These are phyloP conservation scores for Echiichthys vipera DNA, from an alignment of 2,797 vertebrate species.

Conservation along the genomic window DNA sequence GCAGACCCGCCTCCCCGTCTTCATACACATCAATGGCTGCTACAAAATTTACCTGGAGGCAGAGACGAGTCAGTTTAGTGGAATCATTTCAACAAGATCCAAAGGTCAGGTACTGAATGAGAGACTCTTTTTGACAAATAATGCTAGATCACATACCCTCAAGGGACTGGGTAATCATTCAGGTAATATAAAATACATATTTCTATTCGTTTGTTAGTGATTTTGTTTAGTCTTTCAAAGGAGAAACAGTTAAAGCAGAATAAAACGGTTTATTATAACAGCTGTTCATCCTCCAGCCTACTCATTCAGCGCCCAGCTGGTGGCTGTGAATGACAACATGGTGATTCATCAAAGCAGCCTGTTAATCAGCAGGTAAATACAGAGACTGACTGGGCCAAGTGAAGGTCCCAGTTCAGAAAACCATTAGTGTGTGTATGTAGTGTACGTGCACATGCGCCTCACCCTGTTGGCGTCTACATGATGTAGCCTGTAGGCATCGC, in stretches of 20 bases:
- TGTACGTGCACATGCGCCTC: conserved; percentile 47
- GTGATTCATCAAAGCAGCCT: conserved; percentile 47
- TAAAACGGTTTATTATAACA: conserved; percentile 40
- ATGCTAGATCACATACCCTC: conserved; percentile 15
- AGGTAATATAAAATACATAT: conserved; percentile 12
- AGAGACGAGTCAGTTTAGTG: conserved; percentile 52
- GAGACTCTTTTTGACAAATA: conserved; percentile 30
- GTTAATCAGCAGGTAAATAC: conserved; percentile 53
- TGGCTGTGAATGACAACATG: conserved; percentile 46
- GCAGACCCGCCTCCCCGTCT: conserved; percentile 96
- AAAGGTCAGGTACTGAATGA: conserved; percentile 41
- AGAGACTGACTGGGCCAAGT: conserved; percentile 13
- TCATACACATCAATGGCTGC: conserved; percentile 98
- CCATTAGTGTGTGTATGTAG: background rate
- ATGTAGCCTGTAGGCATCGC: conserved; percentile 93
- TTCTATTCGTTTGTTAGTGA: conserved; percentile 1
- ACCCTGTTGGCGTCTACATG: conserved; percentile 95
- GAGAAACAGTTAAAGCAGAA: conserved; percentile 10
- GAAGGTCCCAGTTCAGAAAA: conserved; percentile 13
- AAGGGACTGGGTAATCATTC: background rate
- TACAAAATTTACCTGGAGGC: conserved; percentile 96
- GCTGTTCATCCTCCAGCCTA: conserved; percentile 39
- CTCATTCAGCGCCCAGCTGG: conserved; percentile 31
- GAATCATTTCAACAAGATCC: conserved; percentile 22
- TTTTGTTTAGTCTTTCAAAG: background rate